These are phyloP conservation scores for Ciona savignyi DNA, from an alignment of 23 tunicate species.

Conservation along the genomic window DNA sequence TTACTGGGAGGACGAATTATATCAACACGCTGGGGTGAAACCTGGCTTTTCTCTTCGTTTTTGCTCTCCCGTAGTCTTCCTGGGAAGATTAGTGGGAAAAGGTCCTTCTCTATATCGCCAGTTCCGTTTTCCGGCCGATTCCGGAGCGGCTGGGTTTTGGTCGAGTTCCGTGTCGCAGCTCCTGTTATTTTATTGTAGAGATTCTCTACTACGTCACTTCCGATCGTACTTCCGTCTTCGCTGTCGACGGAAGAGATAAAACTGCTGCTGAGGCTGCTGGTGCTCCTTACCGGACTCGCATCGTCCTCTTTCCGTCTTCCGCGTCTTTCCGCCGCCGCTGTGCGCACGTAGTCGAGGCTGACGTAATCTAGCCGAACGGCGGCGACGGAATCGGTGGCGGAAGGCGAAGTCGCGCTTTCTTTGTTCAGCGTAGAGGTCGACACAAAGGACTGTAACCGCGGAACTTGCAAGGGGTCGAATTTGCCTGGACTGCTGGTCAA, in stretches of 20 bases:
- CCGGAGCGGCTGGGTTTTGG: neutral
- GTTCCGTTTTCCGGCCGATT: slow-evolving; percentile 6
- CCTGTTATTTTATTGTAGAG: slow-evolving; percentile 38
- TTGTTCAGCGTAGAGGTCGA: slow-evolving; percentile 46
- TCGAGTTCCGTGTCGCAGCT: slow-evolving; percentile 20
- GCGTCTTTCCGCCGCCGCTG: slow-evolving; percentile 50
- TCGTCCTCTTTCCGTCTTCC: slow-evolving; percentile 14
- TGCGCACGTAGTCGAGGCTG: slow-evolving; percentile 44
- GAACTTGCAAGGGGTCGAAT: slow-evolving; percentile 3
- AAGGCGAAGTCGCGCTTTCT: neutral
- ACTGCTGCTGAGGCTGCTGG: slow-evolving; percentile 61
- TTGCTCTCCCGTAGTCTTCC: slow-evolving; percentile 14
- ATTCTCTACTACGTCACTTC: slow-evolving; percentile 57
- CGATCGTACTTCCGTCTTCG: slow-evolving; percentile 52
- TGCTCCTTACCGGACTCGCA: slow-evolving; percentile 15
- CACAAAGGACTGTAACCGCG: slow-evolving; percentile 36
- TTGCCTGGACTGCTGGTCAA: slow-evolving; percentile 23
- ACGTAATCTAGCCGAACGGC: slow-evolving; percentile 36
- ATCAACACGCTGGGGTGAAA: neutral
- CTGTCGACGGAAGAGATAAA: slow-evolving; percentile 47
- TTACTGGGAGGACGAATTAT: slow-evolving; percentile 11
- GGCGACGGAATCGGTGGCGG: neutral
- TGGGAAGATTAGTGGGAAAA: slow-evolving; percentile 46
- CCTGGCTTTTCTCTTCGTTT: neutral
- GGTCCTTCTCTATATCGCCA: slow-evolving; percentile 52